phyloP scores from a whole-genome alignment of 2,797 vertebrate species.

The Oryzias sinensis region DNA sequence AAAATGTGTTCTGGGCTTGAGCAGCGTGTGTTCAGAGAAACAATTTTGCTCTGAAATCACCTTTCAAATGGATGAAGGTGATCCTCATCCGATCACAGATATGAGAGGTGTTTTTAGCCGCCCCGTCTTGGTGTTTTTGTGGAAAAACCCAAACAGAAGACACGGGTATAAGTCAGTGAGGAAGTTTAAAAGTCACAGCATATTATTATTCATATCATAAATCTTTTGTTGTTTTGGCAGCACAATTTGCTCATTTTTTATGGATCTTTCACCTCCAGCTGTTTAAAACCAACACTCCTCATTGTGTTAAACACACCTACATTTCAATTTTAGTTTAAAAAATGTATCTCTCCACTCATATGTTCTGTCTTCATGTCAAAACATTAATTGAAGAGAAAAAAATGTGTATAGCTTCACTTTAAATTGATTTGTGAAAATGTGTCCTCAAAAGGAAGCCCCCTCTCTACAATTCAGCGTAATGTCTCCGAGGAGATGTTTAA shows the following conservation, averaged over 20 bases:
- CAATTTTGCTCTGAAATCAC: constrained; percentile 81
- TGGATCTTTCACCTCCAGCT: constrained; percentile 7
- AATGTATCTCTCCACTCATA: too few relatives aligned
- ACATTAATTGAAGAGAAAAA: too few relatives aligned
- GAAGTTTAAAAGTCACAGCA: constrained; percentile 41
- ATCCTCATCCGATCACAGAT: constrained; percentile 77
- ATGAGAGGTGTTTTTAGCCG: constrained; percentile 71
- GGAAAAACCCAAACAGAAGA: constrained; percentile 49
- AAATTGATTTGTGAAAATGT: constrained; percentile 76
- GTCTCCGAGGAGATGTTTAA: constrained; percentile 66
- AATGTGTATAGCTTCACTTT: constrained; percentile 41
- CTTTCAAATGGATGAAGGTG: constrained; percentile 78
- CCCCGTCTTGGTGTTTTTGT: constrained; percentile 42
- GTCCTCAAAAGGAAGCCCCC: constrained; percentile 69
- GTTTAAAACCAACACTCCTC: background rate
- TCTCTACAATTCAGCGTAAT: constrained; percentile 46
- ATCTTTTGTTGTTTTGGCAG: constrained; percentile 27
- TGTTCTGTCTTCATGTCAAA: too few relatives aligned
- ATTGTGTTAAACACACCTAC: too few relatives aligned
- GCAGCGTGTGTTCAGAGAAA: constrained; percentile 81
- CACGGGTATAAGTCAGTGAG: constrained; percentile 57
- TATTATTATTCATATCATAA: constrained; percentile 53
- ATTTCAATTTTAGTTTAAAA: too few relatives aligned
- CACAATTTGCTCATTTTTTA: background rate
- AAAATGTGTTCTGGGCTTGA: constrained; percentile 83